Conservation (phyloP, 2,888 invertebrate genomes). For the Sinhomidia bicolor region DNA sequence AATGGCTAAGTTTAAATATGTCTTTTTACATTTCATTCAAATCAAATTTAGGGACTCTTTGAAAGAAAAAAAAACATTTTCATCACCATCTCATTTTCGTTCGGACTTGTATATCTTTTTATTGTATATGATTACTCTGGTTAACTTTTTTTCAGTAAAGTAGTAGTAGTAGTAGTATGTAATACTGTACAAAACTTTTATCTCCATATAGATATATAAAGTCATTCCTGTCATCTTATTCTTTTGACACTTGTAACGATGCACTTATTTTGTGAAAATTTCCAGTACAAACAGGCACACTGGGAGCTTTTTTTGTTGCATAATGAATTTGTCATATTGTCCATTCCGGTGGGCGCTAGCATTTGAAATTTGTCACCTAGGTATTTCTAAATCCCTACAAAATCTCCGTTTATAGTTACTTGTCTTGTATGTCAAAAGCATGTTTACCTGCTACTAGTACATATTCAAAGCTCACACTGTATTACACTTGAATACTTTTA, state of each 20-base stretch:
- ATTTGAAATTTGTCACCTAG: neutral
- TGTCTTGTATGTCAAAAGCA: neutral
- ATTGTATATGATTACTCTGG: too few relatives aligned
- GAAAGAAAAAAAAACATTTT: constrained; percentile 14
- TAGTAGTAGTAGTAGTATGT: neutral
- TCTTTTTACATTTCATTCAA: constrained; percentile 59
- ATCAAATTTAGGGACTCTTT: constrained; percentile 56
- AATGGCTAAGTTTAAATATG: too few relatives aligned
- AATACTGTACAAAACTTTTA: too few relatives aligned
- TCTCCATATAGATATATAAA: neutral
- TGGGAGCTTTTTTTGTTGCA: neutral
- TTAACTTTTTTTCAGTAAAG: too few relatives aligned
- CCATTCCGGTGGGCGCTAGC: neutral
- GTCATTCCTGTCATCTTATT: neutral
- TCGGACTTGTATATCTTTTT: too few relatives aligned
- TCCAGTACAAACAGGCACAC: neutral
- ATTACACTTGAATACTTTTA: neutral
- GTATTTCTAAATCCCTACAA: neutral
- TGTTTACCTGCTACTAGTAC: too few relatives aligned
- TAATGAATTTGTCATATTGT: neutral
- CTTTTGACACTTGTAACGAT: too few relatives aligned
- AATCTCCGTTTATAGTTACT: neutral
- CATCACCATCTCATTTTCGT: neutral
- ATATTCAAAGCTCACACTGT: too few relatives aligned
- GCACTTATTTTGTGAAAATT: too few relatives aligned